Percentiles rank a stretch among this genome's conserved stretches.
phyloP scores from a whole-genome alignment of 2,113 vertebrate genomes.

The Neopipo cinnamomea region DNA sequence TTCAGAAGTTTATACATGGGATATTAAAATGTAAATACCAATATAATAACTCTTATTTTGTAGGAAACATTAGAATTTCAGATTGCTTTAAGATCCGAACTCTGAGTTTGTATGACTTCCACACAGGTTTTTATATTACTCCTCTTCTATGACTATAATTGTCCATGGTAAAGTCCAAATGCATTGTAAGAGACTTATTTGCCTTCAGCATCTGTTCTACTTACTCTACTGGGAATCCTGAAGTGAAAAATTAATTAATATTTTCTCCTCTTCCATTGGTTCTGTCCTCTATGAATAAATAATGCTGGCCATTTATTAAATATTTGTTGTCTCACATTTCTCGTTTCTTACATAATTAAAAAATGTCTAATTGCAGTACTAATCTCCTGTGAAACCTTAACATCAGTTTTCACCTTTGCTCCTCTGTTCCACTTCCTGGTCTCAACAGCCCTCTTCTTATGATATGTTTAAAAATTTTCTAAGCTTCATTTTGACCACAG shows the following conservation, averaged over 20 bases:
- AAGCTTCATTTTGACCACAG: not conserved
- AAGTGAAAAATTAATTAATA: slow-evolving; percentile 30
- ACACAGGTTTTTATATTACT: not conserved
- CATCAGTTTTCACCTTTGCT: not conserved
- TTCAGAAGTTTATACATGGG: not conserved
- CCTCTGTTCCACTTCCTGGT: not conserved
- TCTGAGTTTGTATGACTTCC: not conserved
- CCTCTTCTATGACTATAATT: not conserved
- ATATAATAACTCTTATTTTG: not conserved
- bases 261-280: not conserved
- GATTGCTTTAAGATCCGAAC: not conserved
- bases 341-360: slow-evolving; percentile 23
- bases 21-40: not conserved
- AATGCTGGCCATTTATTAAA: not conserved
- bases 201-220: not conserved
- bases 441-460: not conserved
- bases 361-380: not conserved
- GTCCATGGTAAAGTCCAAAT: not conserved
- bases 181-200: not conserved
- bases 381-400: not conserved
- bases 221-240: not conserved
- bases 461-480: not conserved
- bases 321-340: not conserved
- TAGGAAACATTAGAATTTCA: not conserved
- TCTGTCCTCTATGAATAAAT: slow-evolving; percentile 15